Base-by-base conservation (phyloP, 2,888 invertebrate genomes). In the Tetragonisca angustula region DNA sequence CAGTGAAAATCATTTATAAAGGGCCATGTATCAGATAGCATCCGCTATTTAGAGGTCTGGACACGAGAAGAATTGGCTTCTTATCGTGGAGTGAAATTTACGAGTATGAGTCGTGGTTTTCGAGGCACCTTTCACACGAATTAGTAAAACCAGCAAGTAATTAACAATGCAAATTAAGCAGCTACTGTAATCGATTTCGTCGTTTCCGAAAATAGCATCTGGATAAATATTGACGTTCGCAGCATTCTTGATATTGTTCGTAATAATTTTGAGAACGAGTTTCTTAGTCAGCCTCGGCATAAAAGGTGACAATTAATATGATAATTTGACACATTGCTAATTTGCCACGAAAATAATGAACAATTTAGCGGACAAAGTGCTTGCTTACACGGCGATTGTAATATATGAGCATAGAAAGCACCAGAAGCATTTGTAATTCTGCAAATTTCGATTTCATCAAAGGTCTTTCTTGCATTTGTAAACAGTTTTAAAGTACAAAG, bases 111-210 rank as follows among this genome's bases (percentile, higher is more conserved):
- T 54, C 54, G 24, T 54, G 21, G n/a, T 52, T 52, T 68, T 27
- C 4, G 43, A 27, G 21, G 9, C 27, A 49, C 32, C 79, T 76
- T 69, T 61, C 69, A 54, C 27, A 27, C 32, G n/a, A 61, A 32
- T 69, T 68, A 62, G 54, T 65, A 65, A 78, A 78, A 65, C 24
- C 50, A 6, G 32, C 36, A 9, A 76, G 9, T 11, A 43, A 79
- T 79, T 64, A 62, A 76, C 76, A 76, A 76, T 76, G 79, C 59
- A 79, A 49, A 79, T 79, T 19, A 32, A 5, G 2, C 68, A 15
- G 79, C 76, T 69, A 79, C 76, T 43, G 68, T 54, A 62, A 69
- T 49, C 68, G 54, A 79, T 62, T 54, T 27, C 11, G 50, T 43
- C 13, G 27, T 62, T 24, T 68, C 62, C 49, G 49, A 68, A 76